Evolutionary conservation across 30 jellyfish, hydroid and myxozoan species (phyloP).

Genomic region (Cassiopea xamachana): DNA sequence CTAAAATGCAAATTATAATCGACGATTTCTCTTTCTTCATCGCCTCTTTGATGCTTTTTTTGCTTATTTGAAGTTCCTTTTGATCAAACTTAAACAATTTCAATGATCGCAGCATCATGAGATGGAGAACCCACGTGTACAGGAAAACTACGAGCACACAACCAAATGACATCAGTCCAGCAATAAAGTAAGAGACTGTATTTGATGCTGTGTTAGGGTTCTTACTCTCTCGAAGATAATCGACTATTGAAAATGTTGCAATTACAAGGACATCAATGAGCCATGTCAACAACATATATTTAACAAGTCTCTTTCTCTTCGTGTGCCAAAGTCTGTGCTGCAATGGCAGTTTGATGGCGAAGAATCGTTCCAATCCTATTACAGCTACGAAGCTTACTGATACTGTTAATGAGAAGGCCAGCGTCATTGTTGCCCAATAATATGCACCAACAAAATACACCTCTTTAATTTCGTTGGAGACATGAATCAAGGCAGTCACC

Average conservation of each 20-base stretch:
- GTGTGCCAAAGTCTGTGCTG: constrained; percentile 48
- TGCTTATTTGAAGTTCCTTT: not conserved
- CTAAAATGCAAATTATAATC: constrained; percentile 21
- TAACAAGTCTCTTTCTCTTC: not conserved
- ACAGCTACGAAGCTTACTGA: constrained; percentile 13
- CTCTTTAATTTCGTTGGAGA: not conserved
- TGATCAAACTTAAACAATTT: constrained; percentile 6
- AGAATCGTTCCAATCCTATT: constrained; percentile 33
- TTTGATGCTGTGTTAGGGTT: not conserved
- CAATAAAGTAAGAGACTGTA: not conserved
- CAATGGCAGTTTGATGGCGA: constrained; percentile 41
- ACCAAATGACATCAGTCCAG: constrained; percentile 6
- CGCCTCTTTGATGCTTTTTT: constrained; percentile 14
- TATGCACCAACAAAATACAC: not conserved
- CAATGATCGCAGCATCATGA: constrained; percentile 9
- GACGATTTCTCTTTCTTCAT: constrained; percentile 54
- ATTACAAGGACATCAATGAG: not conserved
- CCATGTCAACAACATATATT: constrained; percentile 9
- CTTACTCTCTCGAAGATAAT: not conserved
- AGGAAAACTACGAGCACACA: not conserved
- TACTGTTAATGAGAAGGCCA: not conserved
- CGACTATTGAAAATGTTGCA: not conserved
- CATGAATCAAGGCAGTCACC: not conserved
- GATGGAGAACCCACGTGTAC: constrained; percentile 17
- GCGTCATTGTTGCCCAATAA: not conserved